A percentile compares a stretch with the other conserved stretches of the same genome.
Evolutionary conservation across 2,888 invertebrate genomes (phyloP).

Genomic region (Timema podura): DNA sequence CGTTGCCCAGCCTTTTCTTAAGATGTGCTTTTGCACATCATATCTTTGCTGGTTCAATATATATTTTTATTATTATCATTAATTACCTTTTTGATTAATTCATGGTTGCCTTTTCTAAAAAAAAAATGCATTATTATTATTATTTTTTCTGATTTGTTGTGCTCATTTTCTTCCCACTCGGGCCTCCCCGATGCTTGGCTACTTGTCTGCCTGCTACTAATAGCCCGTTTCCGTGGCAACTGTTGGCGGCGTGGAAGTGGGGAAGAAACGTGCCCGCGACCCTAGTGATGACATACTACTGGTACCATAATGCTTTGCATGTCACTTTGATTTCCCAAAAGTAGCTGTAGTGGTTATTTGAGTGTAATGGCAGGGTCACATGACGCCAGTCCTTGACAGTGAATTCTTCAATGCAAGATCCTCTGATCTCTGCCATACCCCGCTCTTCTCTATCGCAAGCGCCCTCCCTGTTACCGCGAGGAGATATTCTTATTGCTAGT

Average conservation of each 20-base stretch:
- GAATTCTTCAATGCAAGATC: too few species aligned
- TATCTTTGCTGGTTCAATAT: constrained; percentile 31
- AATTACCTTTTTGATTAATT: constrained; percentile 28
- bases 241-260: constrained; percentile 65
- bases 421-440: too few species aligned
- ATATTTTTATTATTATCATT: constrained; percentile 30
- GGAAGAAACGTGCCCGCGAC: constrained; percentile 93
- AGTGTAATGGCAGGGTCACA: constrained; percentile 32
- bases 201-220: constrained; percentile 40
- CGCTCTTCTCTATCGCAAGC: too few species aligned
- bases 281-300: constrained; percentile 86
- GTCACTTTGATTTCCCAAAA: constrained; percentile 43
- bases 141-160: constrained; percentile 36
- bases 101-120: constrained; percentile 30
- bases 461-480: too few species aligned
- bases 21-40: constrained; percentile 27
- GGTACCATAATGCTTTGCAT: constrained; percentile 80
- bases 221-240: constrained; percentile 40
- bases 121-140: constrained; percentile 27
- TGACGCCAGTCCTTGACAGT: constrained; percentile 17
- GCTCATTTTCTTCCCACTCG: constrained; percentile 36
- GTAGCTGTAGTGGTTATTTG: constrained; percentile 26
- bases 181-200: constrained; percentile 37
- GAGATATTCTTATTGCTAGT: too few species aligned
- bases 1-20: constrained; percentile 24